phyloP scores from a whole-genome alignment of 2,888 invertebrate genomes.

The Eilema caniola region DNA sequence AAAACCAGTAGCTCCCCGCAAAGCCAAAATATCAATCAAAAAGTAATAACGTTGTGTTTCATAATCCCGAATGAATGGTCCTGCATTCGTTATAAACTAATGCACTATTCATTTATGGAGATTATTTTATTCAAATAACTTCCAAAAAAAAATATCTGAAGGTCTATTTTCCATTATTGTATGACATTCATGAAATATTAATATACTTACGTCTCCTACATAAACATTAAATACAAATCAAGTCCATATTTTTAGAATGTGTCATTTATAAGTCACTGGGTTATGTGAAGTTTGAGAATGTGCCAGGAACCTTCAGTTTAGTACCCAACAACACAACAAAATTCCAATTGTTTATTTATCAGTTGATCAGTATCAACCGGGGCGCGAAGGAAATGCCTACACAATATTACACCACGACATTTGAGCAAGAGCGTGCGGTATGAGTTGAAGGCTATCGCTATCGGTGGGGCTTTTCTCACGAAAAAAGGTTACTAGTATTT shows the following conservation, averaged over 20 bases:
- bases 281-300: background rate
- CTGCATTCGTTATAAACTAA: conserved; percentile 19
- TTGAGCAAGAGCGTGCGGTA: too few relatives aligned
- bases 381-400: too few relatives aligned
- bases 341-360: too few relatives aligned
- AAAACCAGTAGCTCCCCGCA: too few relatives aligned
- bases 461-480: too few relatives aligned
- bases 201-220: background rate
- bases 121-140: conserved; percentile 31
- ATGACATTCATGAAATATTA: background rate
- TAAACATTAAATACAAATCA: background rate
- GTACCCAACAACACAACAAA: too few relatives aligned
- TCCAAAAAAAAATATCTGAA: background rate
- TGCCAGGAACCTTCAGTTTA: too few relatives aligned
- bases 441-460: too few relatives aligned
- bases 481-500: too few relatives aligned
- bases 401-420: too few relatives aligned
- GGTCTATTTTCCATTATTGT: background rate
- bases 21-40: too few relatives aligned
- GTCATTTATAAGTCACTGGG: background rate
- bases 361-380: too few relatives aligned
- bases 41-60: background rate
- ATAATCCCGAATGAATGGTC: background rate
- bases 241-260: background rate
- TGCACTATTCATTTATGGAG: background rate